These are phyloP conservation scores for Theretra japonica DNA, from an alignment of 2,888 invertebrate genomes.

Conservation along the genomic window DNA sequence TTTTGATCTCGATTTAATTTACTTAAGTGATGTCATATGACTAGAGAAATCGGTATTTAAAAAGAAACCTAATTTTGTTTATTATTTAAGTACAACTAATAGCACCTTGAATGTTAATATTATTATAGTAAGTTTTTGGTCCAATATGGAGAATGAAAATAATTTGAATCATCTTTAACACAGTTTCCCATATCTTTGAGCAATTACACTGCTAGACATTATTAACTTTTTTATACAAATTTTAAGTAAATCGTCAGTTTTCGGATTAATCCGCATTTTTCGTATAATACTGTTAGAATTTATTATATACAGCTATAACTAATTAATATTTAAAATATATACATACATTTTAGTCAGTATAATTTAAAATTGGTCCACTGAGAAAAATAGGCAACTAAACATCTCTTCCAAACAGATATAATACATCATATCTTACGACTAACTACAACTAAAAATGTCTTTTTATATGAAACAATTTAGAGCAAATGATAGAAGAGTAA, in stretches of 20 bases:
- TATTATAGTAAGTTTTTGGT: background rate
- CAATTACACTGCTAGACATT: slow-evolving; percentile 13
- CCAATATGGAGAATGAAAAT: background rate
- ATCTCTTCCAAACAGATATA: too few species aligned
- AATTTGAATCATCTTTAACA: background rate
- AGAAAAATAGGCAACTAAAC: background rate
- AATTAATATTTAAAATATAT: background rate
- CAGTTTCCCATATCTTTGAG: background rate
- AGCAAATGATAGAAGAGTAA: background rate
- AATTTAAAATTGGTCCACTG: background rate
- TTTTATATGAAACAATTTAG: too few species aligned
- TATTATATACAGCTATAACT: background rate
- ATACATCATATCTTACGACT: too few species aligned
- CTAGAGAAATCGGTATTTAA: slow-evolving; percentile 51
- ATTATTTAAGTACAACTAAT: slow-evolving; percentile 27
- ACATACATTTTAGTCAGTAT: background rate
- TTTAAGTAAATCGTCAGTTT: background rate
- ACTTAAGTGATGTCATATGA: slow-evolving; percentile 55
- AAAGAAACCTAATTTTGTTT: slow-evolving; percentile 32
- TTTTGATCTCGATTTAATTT: slow-evolving; percentile 36
- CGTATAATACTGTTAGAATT: slow-evolving; percentile 9
- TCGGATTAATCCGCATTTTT: background rate
- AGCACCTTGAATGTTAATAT: background rate
- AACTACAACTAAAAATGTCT: too few species aligned
- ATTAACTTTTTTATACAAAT: background rate